A percentile compares a stretch with the other conserved stretches of the same genome.
phyloP scores from a whole-genome alignment of 2,113 vertebrate genomes.

The Tachycineta bicolor region DNA sequence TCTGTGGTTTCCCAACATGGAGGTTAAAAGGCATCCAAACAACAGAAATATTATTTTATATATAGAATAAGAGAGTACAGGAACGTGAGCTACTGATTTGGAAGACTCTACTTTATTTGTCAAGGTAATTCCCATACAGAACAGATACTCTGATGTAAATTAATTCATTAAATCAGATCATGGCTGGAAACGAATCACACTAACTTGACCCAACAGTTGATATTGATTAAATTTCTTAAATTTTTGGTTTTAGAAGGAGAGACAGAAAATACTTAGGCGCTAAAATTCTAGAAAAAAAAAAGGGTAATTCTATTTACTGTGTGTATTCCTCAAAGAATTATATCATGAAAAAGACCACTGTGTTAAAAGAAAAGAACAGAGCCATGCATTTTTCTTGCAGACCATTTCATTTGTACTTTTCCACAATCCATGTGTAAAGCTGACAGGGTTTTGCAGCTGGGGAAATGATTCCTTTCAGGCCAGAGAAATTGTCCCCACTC shows the following conservation, averaged over 20 bases:
- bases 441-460: not conserved
- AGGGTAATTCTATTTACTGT: not conserved
- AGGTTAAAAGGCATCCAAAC: not conserved
- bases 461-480: not conserved
- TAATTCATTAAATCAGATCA: not conserved
- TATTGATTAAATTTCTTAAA: not conserved
- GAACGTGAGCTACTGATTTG: not conserved
- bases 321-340: not conserved
- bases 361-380: not conserved
- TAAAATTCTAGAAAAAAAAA: not conserved
- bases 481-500: not conserved
- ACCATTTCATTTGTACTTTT: not conserved
- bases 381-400: not conserved
- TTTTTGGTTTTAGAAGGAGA: not conserved
- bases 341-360: not conserved
- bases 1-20: not conserved
- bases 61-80: not conserved
- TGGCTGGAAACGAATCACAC: not conserved
- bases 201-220: not conserved
- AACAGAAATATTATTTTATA: not conserved
- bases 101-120: not conserved
- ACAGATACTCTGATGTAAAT: not conserved
- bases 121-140: conserved; percentile 6
- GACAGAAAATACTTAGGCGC: not conserved
- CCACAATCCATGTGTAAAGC: not conserved